Percentiles rank a stretch among this genome's conserved stretches.
Evolutionary conservation across 2,888 invertebrate species (phyloP).

Genomic region (Campoplex capitator): DNA sequence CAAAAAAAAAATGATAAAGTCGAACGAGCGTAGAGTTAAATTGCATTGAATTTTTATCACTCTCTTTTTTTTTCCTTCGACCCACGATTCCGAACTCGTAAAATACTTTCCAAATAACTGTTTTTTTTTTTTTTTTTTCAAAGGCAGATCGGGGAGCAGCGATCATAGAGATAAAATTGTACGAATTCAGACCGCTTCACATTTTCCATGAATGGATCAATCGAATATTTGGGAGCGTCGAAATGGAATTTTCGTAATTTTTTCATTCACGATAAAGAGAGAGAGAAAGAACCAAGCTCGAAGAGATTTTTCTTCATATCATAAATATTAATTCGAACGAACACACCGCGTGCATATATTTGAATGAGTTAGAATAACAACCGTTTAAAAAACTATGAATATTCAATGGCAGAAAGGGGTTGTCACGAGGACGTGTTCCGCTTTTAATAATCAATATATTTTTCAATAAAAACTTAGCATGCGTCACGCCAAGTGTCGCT

Average conservation of each 20-base stretch:
- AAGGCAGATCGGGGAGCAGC: not conserved
- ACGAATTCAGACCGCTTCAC: too few species aligned
- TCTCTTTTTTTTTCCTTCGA: not conserved
- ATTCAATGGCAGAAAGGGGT: not conserved
- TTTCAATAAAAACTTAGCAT: slow-evolving; percentile 3
- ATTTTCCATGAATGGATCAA: not conserved
- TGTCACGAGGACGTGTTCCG: not conserved
- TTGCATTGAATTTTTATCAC: slow-evolving; percentile 45
- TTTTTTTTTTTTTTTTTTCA: not conserved
- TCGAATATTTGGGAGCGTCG: not conserved
- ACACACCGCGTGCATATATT: too few species aligned
- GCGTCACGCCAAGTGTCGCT: not conserved
- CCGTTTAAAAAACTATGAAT: not conserved
- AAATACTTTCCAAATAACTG: too few species aligned
- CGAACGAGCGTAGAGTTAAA: slow-evolving; percentile 21
- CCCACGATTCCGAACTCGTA: not conserved
- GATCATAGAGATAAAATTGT: not conserved
- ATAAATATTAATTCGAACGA: too few species aligned
- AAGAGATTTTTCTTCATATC: too few species aligned
- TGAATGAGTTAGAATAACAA: too few species aligned
- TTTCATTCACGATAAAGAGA: not conserved
- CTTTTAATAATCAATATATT: not conserved
- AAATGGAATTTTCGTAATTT: not conserved
- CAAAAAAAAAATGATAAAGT: slow-evolving; percentile 51
- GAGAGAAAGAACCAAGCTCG: too few species aligned